A percentile compares a stretch with the other conserved stretches of the same genome.
Evolutionary conservation across 2,797 vertebrate species (phyloP).

Genomic region (Ceyx erithaca): DNA sequence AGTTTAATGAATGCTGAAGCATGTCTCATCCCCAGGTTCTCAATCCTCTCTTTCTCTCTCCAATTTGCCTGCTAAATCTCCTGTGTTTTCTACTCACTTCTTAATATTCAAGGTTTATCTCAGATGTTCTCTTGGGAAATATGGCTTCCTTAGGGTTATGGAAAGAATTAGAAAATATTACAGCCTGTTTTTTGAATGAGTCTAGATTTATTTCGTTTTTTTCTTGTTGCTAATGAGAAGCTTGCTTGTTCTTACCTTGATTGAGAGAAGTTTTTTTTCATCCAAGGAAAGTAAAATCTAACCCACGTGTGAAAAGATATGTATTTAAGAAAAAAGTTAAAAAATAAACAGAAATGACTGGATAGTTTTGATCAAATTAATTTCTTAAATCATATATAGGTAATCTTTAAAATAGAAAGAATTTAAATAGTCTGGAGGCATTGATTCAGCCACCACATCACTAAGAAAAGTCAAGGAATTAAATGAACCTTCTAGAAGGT

Average conservation of each 20-base stretch:
- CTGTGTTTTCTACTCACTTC: background rate
- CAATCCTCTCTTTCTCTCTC: background rate
- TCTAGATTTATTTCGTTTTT: conserved; percentile 49
- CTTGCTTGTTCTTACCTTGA: conserved; percentile 31
- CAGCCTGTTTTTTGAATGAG: conserved; percentile 48
- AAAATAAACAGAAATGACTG: background rate
- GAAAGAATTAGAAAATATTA: conserved; percentile 59
- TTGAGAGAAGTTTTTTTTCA: background rate
- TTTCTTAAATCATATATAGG: background rate
- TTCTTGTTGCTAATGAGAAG: conserved; percentile 50
- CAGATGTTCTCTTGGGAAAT: conserved; percentile 13
- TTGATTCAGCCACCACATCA: background rate
- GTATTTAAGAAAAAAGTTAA: background rate
- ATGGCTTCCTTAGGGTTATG: conserved; percentile 20
- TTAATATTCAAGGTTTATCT: conserved; percentile 59
- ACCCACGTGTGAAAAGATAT: background rate
- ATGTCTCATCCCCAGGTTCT: conserved; percentile 8
- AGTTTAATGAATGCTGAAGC: conserved; percentile 31
- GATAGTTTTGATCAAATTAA: background rate
- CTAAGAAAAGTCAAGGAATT: background rate
- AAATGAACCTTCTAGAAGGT: background rate
- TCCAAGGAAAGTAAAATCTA: background rate
- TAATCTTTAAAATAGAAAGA: background rate
- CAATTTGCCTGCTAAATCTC: conserved; percentile 31
- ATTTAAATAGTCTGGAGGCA: background rate